Evolutionary conservation across 92 coral and sea anemone genomes (phyloP).

Genomic region (Phenganax marumi): DNA sequence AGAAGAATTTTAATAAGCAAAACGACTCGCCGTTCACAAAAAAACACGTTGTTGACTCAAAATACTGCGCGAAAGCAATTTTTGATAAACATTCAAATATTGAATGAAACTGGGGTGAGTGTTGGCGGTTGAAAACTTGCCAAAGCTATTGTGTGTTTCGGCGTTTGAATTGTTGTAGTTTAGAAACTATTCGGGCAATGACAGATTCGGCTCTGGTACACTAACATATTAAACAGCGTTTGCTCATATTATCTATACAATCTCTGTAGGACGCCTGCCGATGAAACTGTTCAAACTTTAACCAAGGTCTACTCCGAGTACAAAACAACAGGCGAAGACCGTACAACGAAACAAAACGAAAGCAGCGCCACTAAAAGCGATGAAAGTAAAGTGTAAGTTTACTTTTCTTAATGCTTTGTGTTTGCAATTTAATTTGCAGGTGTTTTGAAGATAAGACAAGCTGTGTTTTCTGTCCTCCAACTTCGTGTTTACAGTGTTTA

Average conservation of each 20-base stretch:
- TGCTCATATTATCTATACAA: constrained; percentile 31
- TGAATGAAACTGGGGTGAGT: not conserved
- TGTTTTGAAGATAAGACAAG: constrained; percentile 1
- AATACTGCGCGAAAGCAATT: not conserved
- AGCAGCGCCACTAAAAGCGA: not conserved
- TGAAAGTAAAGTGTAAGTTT: not conserved
- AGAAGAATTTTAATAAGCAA: not conserved
- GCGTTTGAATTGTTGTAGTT: not conserved
- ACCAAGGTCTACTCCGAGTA: not conserved
- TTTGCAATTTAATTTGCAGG: not conserved
- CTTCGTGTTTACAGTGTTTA: not conserved
- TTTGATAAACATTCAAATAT: not conserved
- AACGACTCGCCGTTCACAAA: not conserved
- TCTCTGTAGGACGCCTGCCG: not conserved
- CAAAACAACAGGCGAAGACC: not conserved
- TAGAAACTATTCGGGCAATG: not conserved
- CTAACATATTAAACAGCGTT: constrained; percentile 14
- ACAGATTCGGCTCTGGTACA: not conserved
- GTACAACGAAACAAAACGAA: not conserved
- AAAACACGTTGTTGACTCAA: not conserved
- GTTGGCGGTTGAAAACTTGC: not conserved
- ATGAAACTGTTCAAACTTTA: not conserved
- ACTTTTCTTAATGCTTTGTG: not conserved
- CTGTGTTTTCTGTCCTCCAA: not conserved
- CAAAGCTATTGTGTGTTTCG: not conserved